phyloP scores from a whole-genome alignment of 2,888 invertebrate genomes.

The Siphlonurus alternatus region DNA sequence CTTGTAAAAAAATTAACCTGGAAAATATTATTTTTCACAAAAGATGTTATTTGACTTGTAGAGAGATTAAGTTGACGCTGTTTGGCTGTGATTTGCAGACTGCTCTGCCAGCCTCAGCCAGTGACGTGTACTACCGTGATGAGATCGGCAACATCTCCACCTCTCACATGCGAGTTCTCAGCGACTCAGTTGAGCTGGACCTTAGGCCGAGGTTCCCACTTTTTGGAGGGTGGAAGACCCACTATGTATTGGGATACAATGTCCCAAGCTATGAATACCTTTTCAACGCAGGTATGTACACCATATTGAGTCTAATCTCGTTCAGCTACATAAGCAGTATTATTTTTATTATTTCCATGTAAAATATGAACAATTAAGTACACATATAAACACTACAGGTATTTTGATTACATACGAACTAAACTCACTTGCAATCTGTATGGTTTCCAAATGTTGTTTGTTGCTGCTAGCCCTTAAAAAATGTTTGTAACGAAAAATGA shows the following conservation, averaged over 20 bases:
- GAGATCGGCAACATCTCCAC: constrained; percentile 99
- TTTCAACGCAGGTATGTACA: constrained; percentile 47
- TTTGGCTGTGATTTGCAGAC: constrained; percentile 27
- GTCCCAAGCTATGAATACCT: constrained; percentile 95
- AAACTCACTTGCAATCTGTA: no score
- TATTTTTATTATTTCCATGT: no score
- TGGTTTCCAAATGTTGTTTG: no score
- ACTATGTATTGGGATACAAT: constrained; percentile 92
- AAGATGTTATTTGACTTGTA: no score
- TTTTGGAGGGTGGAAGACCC: constrained; percentile 98
- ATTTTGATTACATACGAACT: no score
- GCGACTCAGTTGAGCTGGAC: constrained; percentile 89
- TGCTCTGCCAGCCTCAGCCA: constrained; percentile 60
- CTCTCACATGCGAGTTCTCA: constrained; percentile 71
- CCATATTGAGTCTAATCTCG: constrained; percentile 6
- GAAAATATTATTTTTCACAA: no score
- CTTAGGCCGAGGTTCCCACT: constrained; percentile 93
- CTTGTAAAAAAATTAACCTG: no score
- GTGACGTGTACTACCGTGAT: constrained; percentile 93
- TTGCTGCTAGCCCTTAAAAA: no score
- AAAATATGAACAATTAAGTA: no score
- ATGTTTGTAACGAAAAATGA: no score
- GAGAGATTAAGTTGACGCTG: no score
- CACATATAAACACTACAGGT: no score
- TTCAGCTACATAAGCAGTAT: background rate